These are phyloP conservation scores for Etheostoma spectabile DNA, from an alignment of 2,113 vertebrate species.

Conservation along the genomic window DNA sequence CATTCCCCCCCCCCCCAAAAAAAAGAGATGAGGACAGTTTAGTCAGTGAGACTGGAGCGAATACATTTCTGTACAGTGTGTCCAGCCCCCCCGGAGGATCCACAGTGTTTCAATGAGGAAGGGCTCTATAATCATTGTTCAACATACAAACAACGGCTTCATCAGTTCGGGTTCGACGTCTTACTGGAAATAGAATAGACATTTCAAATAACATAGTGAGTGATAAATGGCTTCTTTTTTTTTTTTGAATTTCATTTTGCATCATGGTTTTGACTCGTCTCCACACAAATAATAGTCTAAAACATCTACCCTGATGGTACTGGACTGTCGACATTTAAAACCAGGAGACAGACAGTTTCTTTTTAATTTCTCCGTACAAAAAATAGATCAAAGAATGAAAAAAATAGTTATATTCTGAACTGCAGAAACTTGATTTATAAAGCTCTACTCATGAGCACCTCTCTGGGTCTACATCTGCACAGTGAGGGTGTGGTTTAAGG, in stretches of 20 bases:
- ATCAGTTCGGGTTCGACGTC: conserved; percentile 49
- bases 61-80: conserved; percentile 68
- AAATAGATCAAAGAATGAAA: conserved; percentile 75
- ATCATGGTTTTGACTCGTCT: conserved; percentile 71
- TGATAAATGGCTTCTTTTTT: conserved; percentile 48
- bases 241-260: conserved; percentile 63
- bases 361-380: conserved; percentile 66
- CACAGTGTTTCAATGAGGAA: conserved; percentile 78
- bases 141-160: conserved; percentile 62
- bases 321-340: conserved; percentile 58
- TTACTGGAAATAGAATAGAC: conserved; percentile 40
- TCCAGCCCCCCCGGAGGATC: conserved; percentile 69
- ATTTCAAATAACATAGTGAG: conserved; percentile 56
- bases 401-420: conserved; percentile 72
- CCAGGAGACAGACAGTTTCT: conserved; percentile 48
- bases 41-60: conserved; percentile 30
- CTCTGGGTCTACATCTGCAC: conserved; percentile 78
- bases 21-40: conserved; percentile 44
- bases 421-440: conserved; percentile 67
- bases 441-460: conserved; percentile 60
- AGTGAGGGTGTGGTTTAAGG: conserved; percentile 77
- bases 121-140: conserved; percentile 66
- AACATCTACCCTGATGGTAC: conserved; percentile 57
- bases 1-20: conserved; percentile 4
- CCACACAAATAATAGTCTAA: conserved; percentile 52